Conservation (phyloP, 2,113 vertebrate species). For the Corythoichthys intestinalis region DNA sequence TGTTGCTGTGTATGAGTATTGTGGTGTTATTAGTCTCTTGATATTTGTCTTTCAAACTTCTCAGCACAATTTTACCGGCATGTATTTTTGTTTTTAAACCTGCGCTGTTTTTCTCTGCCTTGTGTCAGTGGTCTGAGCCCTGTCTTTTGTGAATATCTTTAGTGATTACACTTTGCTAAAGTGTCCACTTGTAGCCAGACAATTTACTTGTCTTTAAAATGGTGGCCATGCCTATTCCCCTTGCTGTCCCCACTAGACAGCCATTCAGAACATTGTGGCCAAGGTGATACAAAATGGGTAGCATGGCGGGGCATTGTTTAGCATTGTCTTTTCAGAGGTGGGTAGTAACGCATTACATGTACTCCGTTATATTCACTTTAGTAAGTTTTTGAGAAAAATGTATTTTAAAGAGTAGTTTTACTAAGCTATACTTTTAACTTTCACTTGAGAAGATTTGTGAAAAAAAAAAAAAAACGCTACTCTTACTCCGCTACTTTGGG, state of each 20-base stretch:
- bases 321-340: not conserved
- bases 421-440: too few species aligned
- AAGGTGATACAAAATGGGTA: not conserved
- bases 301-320: not conserved
- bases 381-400: too few species aligned
- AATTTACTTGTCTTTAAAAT: slow-evolving; percentile 41
- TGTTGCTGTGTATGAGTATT: slow-evolving; percentile 39
- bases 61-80: slow-evolving; percentile 55
- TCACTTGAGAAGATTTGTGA: too few species aligned
- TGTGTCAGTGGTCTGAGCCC: slow-evolving; percentile 30
- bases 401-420: too few species aligned
- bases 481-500: too few species aligned
- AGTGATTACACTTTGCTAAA: slow-evolving; percentile 46
- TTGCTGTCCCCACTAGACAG: slow-evolving; percentile 15
- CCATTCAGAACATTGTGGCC: slow-evolving; percentile 10
- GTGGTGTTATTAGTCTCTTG: slow-evolving; percentile 35
- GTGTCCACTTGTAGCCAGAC: slow-evolving; percentile 28
- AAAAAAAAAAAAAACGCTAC: too few species aligned
- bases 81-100: slow-evolving; percentile 41
- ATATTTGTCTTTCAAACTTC: slow-evolving; percentile 59
- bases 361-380: too few species aligned
- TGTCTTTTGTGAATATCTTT: slow-evolving; percentile 36
- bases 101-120: slow-evolving; percentile 28
- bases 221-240: slow-evolving; percentile 14
- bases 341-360: too few species aligned